Percentiles rank a stretch among this genome's conserved stretches.
Conservation (phyloP, 2,888 invertebrate genomes). For the Lysandra bellargus region DNA sequence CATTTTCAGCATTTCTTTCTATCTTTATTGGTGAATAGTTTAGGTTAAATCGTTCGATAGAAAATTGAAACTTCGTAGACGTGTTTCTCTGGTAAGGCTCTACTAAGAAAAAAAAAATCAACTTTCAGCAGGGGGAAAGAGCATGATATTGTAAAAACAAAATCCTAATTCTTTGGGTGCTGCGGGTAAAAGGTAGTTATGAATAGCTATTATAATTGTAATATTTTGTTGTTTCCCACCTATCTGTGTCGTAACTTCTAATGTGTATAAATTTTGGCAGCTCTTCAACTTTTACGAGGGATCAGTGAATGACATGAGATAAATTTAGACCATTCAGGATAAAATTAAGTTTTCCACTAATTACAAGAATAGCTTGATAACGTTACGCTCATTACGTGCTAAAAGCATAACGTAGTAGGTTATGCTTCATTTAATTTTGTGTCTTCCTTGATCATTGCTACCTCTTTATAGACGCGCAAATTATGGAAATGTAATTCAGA, state of each 20-base stretch:
- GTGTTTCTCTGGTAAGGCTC: neutral
- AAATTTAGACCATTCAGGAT: slow-evolving; percentile 26
- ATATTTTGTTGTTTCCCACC: neutral
- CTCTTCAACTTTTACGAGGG: slow-evolving; percentile 25
- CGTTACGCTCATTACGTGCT: neutral
- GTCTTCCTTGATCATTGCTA: neutral
- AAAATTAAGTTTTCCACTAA: neutral
- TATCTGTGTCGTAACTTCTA: neutral
- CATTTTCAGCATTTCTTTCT: neutral
- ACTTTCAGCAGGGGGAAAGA: neutral
- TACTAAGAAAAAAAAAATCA: neutral
- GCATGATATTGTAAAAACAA: too few relatives aligned
- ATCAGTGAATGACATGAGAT: slow-evolving; percentile 24
- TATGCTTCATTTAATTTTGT: neutral
- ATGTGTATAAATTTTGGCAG: slow-evolving; percentile 19
- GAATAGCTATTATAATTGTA: neutral
- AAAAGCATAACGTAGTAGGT: neutral
- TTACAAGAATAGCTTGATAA: neutral
- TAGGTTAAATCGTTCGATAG: neutral
- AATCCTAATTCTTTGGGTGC: too few relatives aligned
- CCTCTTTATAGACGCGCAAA: neutral
- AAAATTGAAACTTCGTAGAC: neutral
- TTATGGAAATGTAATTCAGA: neutral
- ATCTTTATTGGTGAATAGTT: neutral
- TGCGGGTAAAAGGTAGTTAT: neutral